phyloP scores from a whole-genome alignment of 2,113 vertebrate genomes.

The Oenanthe oenanthe region DNA sequence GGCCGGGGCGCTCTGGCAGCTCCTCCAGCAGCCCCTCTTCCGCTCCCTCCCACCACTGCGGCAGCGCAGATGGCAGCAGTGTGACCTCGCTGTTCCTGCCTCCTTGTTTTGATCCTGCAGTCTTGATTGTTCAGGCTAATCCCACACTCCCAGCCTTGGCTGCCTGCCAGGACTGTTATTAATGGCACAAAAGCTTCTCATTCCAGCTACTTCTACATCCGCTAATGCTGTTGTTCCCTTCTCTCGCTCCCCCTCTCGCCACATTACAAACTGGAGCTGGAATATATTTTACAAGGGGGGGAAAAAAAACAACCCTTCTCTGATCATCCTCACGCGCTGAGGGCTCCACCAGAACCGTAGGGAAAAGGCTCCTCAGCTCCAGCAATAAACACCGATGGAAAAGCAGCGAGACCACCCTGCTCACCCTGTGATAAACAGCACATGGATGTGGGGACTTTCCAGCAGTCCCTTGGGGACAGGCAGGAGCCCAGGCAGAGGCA shows the following conservation, averaged over 20 bases:
- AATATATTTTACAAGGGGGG: background rate
- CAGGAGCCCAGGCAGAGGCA: background rate
- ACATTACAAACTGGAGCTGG: constrained; percentile 42
- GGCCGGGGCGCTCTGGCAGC: background rate
- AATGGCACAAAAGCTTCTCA: constrained; percentile 89
- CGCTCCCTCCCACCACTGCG: constrained; percentile 84
- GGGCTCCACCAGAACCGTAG: background rate
- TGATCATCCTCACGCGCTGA: background rate
- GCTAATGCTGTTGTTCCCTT: constrained; percentile 68
- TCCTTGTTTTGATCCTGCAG: constrained; percentile 89
- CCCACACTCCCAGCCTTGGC: constrained; percentile 86
- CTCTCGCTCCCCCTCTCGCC: constrained; percentile 31
- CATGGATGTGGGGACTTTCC: background rate
- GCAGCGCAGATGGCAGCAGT: constrained; percentile 90
- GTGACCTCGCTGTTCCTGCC: constrained; percentile 89
- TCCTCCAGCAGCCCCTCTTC: constrained; percentile 64
- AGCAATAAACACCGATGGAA: background rate
- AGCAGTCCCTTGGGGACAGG: background rate
- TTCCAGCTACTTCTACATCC: constrained; percentile 77
- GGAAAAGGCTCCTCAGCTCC: background rate
- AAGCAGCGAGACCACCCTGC: background rate
- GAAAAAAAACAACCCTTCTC: background rate
- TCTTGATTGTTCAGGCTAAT: constrained; percentile 90
- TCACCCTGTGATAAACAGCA: background rate
- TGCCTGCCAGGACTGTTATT: constrained; percentile 84